A percentile compares a stretch with the other conserved stretches of the same genome.
Conservation (phyloP, 2,797 vertebrate species). For the Mycteria americana region DNA sequence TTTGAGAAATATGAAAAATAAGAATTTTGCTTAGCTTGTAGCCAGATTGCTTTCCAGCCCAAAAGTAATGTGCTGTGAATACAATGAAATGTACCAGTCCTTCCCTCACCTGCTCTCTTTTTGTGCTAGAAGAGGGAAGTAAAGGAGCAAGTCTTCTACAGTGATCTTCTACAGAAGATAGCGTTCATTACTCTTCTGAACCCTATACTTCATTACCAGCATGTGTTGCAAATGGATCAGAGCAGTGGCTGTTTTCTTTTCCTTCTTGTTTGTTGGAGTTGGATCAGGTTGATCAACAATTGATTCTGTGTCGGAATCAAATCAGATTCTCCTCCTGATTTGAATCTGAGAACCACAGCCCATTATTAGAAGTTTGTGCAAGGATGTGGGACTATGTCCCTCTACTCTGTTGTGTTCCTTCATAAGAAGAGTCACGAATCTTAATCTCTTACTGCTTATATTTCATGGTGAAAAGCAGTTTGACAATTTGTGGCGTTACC, state of each 20-base stretch:
- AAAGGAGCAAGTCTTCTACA: not conserved
- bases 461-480: not conserved
- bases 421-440: not conserved
- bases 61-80: not conserved
- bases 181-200: not conserved
- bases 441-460: not conserved
- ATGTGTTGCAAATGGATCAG: not conserved
- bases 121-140: not conserved
- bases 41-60: not conserved
- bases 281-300: not conserved
- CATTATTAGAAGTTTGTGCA: not conserved
- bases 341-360: not conserved
- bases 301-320: not conserved
- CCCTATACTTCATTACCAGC: not conserved
- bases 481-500: not conserved
- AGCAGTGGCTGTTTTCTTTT: not conserved
- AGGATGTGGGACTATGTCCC: not conserved
- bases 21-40: not conserved
- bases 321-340: not conserved
- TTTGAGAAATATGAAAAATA: not conserved
- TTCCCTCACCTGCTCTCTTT: not conserved
- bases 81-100: not conserved
- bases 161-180: not conserved
- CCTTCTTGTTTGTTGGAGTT: not conserved
- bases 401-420: not conserved